phyloP scores from a whole-genome alignment of 2,113 vertebrate genomes.

The Climacteris rufus region DNA sequence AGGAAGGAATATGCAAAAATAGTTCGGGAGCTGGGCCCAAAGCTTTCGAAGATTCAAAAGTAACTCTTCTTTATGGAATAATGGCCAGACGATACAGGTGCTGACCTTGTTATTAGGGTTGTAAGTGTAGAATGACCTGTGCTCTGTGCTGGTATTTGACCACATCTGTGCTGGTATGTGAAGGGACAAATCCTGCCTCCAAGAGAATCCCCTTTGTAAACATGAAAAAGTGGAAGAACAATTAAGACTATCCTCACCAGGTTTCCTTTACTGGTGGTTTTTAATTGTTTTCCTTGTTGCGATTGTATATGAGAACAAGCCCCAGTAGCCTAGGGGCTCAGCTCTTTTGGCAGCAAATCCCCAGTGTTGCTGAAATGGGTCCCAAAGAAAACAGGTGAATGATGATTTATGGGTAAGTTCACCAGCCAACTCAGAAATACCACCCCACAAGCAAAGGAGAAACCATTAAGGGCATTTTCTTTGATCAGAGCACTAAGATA shows the following conservation, averaged over 20 bases:
- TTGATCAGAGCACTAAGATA: neutral
- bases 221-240: neutral
- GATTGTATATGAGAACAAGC: neutral
- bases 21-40: neutral
- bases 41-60: neutral
- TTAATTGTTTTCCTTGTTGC: neutral
- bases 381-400: conserved; percentile 11
- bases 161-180: neutral
- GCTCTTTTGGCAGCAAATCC: neutral
- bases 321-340: neutral
- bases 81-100: neutral
- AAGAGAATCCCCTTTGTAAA: neutral
- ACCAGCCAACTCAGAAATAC: neutral
- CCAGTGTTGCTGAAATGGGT: neutral
- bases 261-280: neutral
- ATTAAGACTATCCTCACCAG: neutral
- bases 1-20: neutral
- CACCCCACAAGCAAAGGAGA: neutral
- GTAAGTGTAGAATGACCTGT: neutral
- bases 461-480: neutral
- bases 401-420: neutral
- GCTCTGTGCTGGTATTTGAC: neutral
- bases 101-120: neutral
- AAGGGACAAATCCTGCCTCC: neutral
- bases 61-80: neutral